Conservation (phyloP, 1,140 invertebrate genomes). For the Heliconius himera region DNA sequence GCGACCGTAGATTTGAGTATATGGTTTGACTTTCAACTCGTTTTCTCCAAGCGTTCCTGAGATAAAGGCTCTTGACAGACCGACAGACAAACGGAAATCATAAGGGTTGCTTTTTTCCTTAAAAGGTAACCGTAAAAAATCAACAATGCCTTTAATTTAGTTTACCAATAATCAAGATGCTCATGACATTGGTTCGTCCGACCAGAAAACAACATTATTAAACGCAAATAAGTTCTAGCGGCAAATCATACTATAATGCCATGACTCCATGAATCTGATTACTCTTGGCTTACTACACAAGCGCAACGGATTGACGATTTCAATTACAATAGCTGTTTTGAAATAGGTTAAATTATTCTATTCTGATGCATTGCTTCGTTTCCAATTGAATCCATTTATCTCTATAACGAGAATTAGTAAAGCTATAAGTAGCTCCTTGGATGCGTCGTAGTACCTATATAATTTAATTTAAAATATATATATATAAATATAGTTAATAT, state of each 20-base stretch:
- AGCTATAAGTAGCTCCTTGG: not conserved
- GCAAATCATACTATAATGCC: conserved; percentile 36
- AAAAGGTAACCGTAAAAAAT: no score
- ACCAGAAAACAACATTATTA: conserved; percentile 34
- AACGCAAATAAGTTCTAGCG: conserved; percentile 38
- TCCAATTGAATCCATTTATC: not conserved
- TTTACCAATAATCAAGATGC: conserved; percentile 1
- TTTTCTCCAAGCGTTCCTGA: no score
- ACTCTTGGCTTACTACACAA: conserved; percentile 24
- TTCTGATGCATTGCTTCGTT: conserved; percentile 9
- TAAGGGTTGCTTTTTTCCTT: no score
- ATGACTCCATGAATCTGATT: conserved; percentile 34
- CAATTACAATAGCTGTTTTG: conserved; percentile 21
- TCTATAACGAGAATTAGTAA: not conserved
- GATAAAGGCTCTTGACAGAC: no score
- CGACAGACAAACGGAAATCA: no score
- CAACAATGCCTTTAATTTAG: not conserved
- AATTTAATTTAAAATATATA: not conserved
- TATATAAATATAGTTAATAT: not conserved
- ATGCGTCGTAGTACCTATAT: not conserved
- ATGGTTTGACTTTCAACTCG: no score
- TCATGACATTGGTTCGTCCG: conserved; percentile 33
- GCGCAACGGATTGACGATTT: conserved; percentile 24
- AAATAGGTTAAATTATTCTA: conserved; percentile 3
- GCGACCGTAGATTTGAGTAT: no score